phyloP scores from a whole-genome alignment of 2,797 vertebrate genomes.

The Hoplostethus atlanticus region DNA sequence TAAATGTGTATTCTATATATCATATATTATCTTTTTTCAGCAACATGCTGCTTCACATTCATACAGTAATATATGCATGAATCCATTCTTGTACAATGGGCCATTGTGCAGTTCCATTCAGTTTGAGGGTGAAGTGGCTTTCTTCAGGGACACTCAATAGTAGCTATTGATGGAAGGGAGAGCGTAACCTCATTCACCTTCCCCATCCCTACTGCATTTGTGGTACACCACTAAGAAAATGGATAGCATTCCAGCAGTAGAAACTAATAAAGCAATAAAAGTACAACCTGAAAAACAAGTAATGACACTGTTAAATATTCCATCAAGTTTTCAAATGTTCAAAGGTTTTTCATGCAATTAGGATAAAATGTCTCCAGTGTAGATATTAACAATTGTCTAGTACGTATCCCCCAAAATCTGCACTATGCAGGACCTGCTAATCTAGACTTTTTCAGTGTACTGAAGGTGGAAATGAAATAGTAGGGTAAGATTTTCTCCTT shows the following conservation, averaged over 20 bases:
- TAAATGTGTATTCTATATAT: neutral
- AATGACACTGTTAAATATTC: too few relatives aligned
- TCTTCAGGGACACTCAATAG: neutral
- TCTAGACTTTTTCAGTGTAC: neutral
- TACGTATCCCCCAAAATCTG: slow-evolving; percentile 1
- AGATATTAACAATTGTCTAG: slow-evolving; percentile 4
- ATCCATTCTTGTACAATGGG: neutral
- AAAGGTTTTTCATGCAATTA: too few relatives aligned
- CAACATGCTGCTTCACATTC: slow-evolving; percentile 7
- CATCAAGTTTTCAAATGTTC: too few relatives aligned
- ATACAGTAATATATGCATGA: neutral
- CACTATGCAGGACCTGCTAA: slow-evolving; percentile 25
- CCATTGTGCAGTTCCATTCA: slow-evolving; percentile 7
- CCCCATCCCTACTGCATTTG: neutral
- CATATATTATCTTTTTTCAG: slow-evolving; percentile 1
- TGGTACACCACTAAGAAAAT: neutral
- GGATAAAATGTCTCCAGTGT: neutral
- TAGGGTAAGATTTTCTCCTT: too few relatives aligned
- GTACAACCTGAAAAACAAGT: neutral
- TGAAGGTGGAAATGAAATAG: too few relatives aligned
- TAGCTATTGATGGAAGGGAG: neutral
- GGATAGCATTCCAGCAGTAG: too few relatives aligned
- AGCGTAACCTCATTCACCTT: neutral
- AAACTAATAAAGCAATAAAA: neutral
- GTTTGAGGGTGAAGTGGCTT: neutral